Evolutionary conservation across 2,888 invertebrate genomes (phyloP).

Genomic region (Thymelicus lineola): DNA sequence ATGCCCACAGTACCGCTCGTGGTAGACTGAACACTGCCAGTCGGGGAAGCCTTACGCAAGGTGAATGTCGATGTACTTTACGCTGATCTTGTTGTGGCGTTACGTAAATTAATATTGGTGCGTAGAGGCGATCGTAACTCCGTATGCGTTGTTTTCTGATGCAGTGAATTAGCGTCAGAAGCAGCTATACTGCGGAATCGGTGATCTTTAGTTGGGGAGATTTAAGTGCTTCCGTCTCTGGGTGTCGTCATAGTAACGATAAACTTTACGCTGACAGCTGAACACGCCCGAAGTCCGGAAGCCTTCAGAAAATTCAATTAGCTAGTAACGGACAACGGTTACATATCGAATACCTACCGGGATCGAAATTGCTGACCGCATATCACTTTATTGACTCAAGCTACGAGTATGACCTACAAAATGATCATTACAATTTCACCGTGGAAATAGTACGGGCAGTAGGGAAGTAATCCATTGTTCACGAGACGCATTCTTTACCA

Average conservation of each 20-base stretch:
- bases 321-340: no score
- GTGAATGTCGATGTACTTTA: slow-evolving; percentile 48
- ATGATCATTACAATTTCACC: background rate
- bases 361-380: no score
- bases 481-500: background rate
- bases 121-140: background rate
- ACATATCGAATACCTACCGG: no score
- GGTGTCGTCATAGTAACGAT: no score
- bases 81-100: slow-evolving; percentile 46
- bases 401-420: background rate
- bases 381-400: background rate
- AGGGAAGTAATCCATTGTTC: background rate
- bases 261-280: no score
- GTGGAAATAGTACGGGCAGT: background rate
- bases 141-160: background rate
- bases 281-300: no score
- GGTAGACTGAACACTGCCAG: slow-evolving; percentile 45
- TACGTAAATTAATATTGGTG: slow-evolving; percentile 42
- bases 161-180: background rate
- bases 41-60: slow-evolving; percentile 49
- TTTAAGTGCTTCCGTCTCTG: no score
- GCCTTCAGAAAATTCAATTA: no score
- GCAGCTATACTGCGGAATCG: background rate
- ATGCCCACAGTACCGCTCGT: slow-evolving; percentile 42
- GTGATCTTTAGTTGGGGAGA: no score